Evolutionary conservation across 2,888 invertebrate species (phyloP), one percentile per base, ranked within the genome.

Genomic region (Auanema sp.): DNA sequence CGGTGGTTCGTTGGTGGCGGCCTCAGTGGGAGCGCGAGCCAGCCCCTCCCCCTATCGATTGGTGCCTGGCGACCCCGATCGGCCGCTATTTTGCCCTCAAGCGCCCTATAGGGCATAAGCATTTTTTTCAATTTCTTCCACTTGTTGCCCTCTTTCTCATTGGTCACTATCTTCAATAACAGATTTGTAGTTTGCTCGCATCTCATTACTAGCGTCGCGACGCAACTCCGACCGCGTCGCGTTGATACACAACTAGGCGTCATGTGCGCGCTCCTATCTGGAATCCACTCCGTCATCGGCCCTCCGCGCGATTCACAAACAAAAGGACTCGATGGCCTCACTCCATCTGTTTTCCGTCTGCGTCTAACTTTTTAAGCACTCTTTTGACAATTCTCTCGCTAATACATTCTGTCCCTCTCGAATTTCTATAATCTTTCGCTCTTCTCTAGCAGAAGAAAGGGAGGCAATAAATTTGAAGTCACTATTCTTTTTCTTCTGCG

Each of bases 101-200:
- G 33, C 33, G 33, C 33, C 33, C 33, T 33, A 33, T 33, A 33
- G 33, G 33, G 33, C 33, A 33, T 33, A 33, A 33, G 33, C 33
- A 33, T 33, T 23, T 24, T 52, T 23, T 21, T 23, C 52, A n/a
- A 14, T 14, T 21, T 24, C 52, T 24, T 23, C 16, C 23, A 52
- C 23, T 21, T 24, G 23, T 14, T 21, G 14, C 33, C 43, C 50
- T 21, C 56, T 23, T 62, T 60, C 43, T 41, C 40, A 33, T 41
- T 50, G 41, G 53, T 56, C 61, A 62, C 56, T 51, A 56, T 62
- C 61, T 62, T 62, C 61, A 62, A 62, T 62, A 62, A 62, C 61
- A 62, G 61, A 62, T 62, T 62, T 62, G 61, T 62, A 62, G 61
- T 62, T 62, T 62, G 61, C 56, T 62, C 61, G 61, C 56, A 62